Evolutionary conservation across 1,140 invertebrate genomes (phyloP), one percentile per base, ranked within the genome.

Genomic region (Panagrolaimus sp.): DNA sequence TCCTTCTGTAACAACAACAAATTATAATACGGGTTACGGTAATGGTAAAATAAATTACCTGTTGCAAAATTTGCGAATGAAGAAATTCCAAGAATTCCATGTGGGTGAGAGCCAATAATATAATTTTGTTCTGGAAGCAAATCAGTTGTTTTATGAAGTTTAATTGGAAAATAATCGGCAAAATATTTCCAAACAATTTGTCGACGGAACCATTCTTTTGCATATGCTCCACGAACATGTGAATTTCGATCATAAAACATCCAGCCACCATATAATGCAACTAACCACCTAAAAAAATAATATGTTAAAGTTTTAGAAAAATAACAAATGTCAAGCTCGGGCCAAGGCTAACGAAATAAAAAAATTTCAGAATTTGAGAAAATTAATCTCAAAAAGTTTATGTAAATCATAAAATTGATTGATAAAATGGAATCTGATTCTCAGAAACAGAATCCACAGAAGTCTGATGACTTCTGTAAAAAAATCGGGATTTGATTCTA

Each of bases 101-200:
- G 84, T 12, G 84, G 84, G 76, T 85, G 84, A 62, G 77, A 82
- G 3, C 82, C 83, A 68, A 86, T 80, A 28, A 86, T 83, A 64
- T 86, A 86, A 67, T 86, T 85, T 67, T 83, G 81, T 28, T 78
- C 73, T 7, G 85, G 84, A 68, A 84, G 76, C 24, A 86, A 73
- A 14, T 86, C 84, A 15, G 75, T 78, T 21, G 85, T 85, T 75
- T 86, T 86, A 4, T 84, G 72, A n/a, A 86, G 72, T 28, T 73
- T 74, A 0, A 85, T 72, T n/a, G 85, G 85, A 73, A 86, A 86
- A 75, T 84, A 86, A 69, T 83, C 78, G 10, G 79, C 69, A 66
- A 83, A 83, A 62, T 84, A 79, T 52, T 71, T 66, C 77, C 69
- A 77, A 38, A 73, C 44, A 12, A 62, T 21, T 17, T 64, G 65